Conservation (phyloP, 2,113 vertebrate species). For the Pygoscelis antarcticus region DNA sequence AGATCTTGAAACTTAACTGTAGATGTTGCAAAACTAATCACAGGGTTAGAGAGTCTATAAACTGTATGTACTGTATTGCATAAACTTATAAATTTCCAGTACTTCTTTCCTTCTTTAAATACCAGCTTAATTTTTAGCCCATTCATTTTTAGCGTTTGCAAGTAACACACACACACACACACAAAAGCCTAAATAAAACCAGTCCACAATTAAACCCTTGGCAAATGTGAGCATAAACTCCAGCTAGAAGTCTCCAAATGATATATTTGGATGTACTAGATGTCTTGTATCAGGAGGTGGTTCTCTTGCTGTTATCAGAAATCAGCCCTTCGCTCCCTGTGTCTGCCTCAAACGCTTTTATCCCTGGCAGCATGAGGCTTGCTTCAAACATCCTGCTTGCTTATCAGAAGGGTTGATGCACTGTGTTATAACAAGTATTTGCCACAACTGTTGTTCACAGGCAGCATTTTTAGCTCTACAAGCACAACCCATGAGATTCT, state of each 20-base stretch:
- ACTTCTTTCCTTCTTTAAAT: not conserved
- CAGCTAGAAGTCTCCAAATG: not conserved
- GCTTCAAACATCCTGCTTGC: constrained; percentile 24
- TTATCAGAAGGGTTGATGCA: constrained; percentile 33
- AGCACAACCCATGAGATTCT: not conserved
- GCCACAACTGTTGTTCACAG: constrained; percentile 29
- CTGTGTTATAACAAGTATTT: constrained; percentile 16
- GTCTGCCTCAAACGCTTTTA: constrained; percentile 26
- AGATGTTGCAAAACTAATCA: not conserved
- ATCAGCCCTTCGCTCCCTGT: not conserved
- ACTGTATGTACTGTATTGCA: not conserved
- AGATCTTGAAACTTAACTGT: not conserved
- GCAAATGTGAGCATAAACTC: not conserved
- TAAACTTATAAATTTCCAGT: not conserved
- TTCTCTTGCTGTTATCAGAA: constrained; percentile 39
- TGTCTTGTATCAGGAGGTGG: not conserved
- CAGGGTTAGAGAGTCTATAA: not conserved
- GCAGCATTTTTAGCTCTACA: constrained; percentile 35
- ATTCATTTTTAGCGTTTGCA: not conserved
- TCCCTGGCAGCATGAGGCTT: not conserved
- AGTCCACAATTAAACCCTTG: not conserved
- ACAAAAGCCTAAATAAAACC: not conserved
- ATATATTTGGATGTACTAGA: constrained; percentile 28
- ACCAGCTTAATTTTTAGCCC: not conserved
- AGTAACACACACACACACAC: not conserved